Percentiles rank a stretch among this genome's conserved stretches.
Evolutionary conservation across 64 coral and sea anemone genomes (phyloP).

Genomic region (Anthopleura sola): DNA sequence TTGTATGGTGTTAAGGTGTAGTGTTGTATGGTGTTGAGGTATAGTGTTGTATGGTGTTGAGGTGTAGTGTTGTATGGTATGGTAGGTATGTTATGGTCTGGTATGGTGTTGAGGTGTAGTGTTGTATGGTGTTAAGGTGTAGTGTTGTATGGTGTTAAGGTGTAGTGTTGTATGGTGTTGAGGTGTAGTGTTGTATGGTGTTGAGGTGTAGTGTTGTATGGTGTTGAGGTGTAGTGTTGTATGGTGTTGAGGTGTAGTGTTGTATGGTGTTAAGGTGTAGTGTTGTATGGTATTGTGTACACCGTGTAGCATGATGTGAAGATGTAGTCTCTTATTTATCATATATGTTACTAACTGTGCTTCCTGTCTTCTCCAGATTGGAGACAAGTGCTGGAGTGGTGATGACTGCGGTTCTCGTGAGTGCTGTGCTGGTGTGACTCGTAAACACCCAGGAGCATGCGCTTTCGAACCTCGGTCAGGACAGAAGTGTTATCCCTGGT

Average conservation of each 20-base stretch:
- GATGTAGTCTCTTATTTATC: background rate
- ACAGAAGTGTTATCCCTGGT: conserved; percentile 17
- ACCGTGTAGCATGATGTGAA: background rate
- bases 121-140: too few species aligned
- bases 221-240: too few species aligned
- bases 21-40: too few species aligned
- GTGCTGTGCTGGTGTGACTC: conserved; percentile 33
- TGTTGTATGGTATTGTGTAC: background rate
- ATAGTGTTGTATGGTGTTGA: too few species aligned
- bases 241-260: background rate
- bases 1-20: too few species aligned
- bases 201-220: too few species aligned
- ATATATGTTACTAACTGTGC: background rate
- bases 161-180: too few species aligned
- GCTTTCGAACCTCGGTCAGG: conserved; percentile 23
- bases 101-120: too few species aligned
- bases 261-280: background rate
- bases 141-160: too few species aligned
- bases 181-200: too few species aligned
- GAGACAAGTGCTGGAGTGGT: conserved; percentile 17
- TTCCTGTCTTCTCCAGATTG: background rate
- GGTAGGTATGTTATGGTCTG: too few species aligned
- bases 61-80: too few species aligned
- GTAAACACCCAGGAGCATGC: background rate
- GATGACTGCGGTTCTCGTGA: conserved; percentile 26